Conservation (phyloP, 2,797 vertebrate genomes). For the Tympanoctomys barrerae region DNA sequence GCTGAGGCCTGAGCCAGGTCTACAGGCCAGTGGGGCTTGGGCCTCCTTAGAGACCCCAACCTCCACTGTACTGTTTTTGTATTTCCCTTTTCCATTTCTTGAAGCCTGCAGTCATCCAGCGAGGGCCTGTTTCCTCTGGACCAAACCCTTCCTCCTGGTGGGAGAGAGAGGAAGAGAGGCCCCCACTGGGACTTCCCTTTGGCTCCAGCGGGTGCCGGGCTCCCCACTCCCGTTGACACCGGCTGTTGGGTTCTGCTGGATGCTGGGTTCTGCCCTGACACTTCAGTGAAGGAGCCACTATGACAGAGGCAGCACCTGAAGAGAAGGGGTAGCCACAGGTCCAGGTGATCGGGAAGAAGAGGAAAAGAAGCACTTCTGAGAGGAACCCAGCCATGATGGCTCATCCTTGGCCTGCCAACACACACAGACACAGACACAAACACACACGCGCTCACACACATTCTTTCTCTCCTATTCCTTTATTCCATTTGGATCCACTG, state of each 20-base stretch:
- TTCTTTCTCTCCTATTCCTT: not conserved
- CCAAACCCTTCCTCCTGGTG: not conserved
- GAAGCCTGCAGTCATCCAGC: not conserved
- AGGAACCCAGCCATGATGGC: accelerated
- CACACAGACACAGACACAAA: too few relatives aligned
- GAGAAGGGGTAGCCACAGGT: not conserved
- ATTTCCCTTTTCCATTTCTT: not conserved
- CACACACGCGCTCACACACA: too few relatives aligned
- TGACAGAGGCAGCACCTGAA: not conserved
- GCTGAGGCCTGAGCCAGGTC: not conserved
- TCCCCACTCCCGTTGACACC: not conserved
- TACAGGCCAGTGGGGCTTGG: accelerated
- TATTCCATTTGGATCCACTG: slow-evolving; percentile 22
- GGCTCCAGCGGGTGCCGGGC: not conserved
- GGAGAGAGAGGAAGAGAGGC: not conserved
- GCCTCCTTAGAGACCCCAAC: not conserved
- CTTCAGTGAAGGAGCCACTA: not conserved
- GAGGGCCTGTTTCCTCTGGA: not conserved
- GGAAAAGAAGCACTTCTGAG: not conserved
- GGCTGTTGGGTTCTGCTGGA: not conserved
- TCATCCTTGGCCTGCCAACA: not conserved
- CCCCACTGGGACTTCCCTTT: not conserved
- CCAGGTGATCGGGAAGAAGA: not conserved
- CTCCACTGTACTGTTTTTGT: not conserved
- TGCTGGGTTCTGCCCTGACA: not conserved